Evolutionary conservation across 1,140 invertebrate genomes (phyloP).

Genomic region (Agrypnia vestita): DNA sequence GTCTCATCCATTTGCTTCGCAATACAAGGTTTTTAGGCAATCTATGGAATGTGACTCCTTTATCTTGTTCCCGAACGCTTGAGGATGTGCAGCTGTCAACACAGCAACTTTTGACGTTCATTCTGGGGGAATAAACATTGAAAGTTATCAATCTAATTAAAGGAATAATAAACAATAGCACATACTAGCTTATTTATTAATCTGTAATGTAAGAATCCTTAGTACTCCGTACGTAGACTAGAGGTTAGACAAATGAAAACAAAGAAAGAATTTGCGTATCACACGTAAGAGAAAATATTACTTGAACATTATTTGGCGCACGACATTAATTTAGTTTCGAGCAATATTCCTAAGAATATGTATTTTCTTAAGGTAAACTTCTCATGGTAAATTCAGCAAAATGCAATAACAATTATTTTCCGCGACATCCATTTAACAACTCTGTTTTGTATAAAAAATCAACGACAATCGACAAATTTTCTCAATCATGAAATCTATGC

Average conservation of each 20-base stretch:
- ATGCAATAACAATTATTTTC: constrained; percentile 2
- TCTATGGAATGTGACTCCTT: constrained; percentile 74
- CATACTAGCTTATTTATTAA: neutral
- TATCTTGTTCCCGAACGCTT: constrained; percentile 66
- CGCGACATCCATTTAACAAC: neutral
- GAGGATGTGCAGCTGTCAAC: constrained; percentile 66
- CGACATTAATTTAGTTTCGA: neutral
- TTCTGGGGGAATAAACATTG: constrained; percentile 46
- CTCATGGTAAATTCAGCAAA: no score
- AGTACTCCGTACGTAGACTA: neutral
- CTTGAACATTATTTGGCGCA: neutral
- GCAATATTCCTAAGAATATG: neutral
- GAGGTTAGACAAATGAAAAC: neutral
- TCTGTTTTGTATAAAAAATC: neutral
- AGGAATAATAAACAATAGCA: neutral
- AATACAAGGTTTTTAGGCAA: constrained; percentile 71
- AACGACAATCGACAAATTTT: no score
- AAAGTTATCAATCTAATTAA: neutral
- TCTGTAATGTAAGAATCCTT: no score
- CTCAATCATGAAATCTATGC: no score
- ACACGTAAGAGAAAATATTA: neutral
- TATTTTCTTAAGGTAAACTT: neutral
- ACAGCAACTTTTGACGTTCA: constrained; percentile 62
- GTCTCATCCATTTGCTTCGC: constrained; percentile 70
- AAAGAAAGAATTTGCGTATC: neutral